Conservation (phyloP, 2,888 invertebrate genomes). For the Brenthis ino region DNA sequence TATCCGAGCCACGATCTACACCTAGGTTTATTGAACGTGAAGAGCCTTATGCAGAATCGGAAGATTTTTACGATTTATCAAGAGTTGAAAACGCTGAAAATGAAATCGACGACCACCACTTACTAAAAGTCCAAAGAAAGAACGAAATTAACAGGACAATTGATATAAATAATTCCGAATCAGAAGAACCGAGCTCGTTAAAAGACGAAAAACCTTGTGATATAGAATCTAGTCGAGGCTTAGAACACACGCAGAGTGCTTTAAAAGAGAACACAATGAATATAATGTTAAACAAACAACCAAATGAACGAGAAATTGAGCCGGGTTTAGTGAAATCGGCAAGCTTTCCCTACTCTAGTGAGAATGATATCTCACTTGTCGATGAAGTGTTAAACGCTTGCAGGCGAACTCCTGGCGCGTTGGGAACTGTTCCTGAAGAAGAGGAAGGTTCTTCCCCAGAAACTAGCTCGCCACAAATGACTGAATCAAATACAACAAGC, state of each 20-base stretch:
- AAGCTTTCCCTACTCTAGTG: constrained; percentile 64
- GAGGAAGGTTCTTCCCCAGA: constrained; percentile 82
- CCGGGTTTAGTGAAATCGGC: constrained; percentile 64
- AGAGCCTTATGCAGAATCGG: constrained; percentile 74
- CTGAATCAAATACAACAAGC: constrained; percentile 85
- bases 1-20: constrained; percentile 73
- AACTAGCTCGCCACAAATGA: constrained; percentile 82
- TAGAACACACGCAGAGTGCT: constrained; percentile 60
- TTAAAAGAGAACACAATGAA: constrained; percentile 73
- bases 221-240: constrained; percentile 63
- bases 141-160: constrained; percentile 75
- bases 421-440: constrained; percentile 84
- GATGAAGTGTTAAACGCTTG: constrained; percentile 76
- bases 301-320: constrained; percentile 58
- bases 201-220: constrained; percentile 63
- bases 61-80: constrained; percentile 66
- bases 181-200: constrained; percentile 48
- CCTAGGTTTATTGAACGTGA: constrained; percentile 76
- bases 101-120: constrained; percentile 69
- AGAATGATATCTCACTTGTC: constrained; percentile 69
- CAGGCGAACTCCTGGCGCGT: constrained; percentile 68
- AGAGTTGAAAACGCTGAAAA: constrained; percentile 70
- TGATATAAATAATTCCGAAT: constrained; percentile 59
- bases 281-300: constrained; percentile 64
- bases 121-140: constrained; percentile 72